Evolutionary conservation across 2,888 invertebrate genomes (phyloP).

Genomic region (Himalopsyche anomala): DNA sequence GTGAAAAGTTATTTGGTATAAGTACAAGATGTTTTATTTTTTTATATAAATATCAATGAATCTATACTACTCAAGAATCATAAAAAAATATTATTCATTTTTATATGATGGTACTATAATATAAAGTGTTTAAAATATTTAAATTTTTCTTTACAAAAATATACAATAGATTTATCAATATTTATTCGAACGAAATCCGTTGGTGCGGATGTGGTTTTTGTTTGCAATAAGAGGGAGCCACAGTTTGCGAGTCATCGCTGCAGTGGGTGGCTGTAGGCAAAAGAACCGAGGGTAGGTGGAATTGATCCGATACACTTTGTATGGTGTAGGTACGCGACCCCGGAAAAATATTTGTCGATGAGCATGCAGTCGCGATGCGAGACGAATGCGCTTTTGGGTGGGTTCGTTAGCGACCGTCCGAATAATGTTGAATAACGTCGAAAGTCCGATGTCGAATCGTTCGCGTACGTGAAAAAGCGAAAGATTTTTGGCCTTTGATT

Average conservation of each 20-base stretch:
- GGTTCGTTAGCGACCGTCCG: slow-evolving; percentile 57
- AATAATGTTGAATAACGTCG: not conserved
- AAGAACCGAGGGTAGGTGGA: slow-evolving; percentile 65
- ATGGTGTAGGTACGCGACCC: slow-evolving; percentile 50
- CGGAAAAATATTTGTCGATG: slow-evolving; percentile 57
- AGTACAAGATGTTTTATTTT: no score
- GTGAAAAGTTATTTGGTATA: no score
- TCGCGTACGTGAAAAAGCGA: slow-evolving; percentile 23
- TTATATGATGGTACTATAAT: no score
- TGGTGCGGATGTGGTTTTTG: no score
- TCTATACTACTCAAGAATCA: no score
- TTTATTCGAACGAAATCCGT: no score
- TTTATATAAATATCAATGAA: no score
- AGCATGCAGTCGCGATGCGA: slow-evolving; percentile 49
- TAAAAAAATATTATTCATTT: no score
- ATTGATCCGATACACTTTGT: slow-evolving; percentile 66
- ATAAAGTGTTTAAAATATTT: no score
- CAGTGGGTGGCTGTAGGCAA: slow-evolving; percentile 62
- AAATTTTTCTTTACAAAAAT: no score
- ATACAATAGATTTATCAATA: no score
- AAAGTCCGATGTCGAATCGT: slow-evolving; percentile 2
- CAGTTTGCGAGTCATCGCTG: slow-evolving; percentile 57
- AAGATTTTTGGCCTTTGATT: slow-evolving; percentile 42
- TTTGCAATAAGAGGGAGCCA: not conserved
- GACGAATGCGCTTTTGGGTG: slow-evolving; percentile 54